phyloP scores from a whole-genome alignment of 2,797 vertebrate species.

The Sebastes nivosus region DNA sequence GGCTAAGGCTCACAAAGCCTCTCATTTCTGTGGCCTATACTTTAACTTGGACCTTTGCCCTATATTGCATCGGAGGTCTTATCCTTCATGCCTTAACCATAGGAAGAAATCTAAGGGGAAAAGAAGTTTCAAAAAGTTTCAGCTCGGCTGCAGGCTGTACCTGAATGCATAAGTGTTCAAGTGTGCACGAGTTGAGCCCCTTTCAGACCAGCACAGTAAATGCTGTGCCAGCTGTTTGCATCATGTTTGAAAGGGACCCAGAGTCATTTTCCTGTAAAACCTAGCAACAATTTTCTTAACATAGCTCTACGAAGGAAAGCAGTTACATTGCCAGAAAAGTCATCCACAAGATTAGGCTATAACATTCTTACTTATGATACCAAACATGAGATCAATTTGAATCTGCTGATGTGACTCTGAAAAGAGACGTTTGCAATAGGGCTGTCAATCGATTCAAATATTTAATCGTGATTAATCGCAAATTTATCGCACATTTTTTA shows the following conservation, averaged over 20 bases:
- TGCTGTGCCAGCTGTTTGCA: background rate
- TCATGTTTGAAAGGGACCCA: background rate
- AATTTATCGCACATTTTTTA: too few species aligned
- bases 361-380: background rate
- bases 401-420: background rate
- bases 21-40: slow-evolving; percentile 41
- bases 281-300: background rate
- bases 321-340: background rate
- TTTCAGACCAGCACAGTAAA: background rate
- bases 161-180: background rate
- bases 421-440: background rate
- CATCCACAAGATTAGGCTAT: background rate
- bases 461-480: too few species aligned
- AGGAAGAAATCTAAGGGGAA: background rate
- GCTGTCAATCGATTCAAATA: too few species aligned
- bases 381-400: background rate
- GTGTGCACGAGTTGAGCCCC: background rate
- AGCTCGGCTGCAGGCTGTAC: background rate
- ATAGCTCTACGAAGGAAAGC: background rate
- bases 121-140: slow-evolving; percentile 18
- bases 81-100: slow-evolving; percentile 6
- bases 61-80: slow-evolving; percentile 9
- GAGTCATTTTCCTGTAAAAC: background rate
- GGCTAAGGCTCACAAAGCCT: slow-evolving; percentile 50
- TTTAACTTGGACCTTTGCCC: slow-evolving; percentile 20